These are phyloP conservation scores for Steinernema feltiae DNA, from an alignment of 1,140 invertebrate species.

Conservation along the genomic window DNA sequence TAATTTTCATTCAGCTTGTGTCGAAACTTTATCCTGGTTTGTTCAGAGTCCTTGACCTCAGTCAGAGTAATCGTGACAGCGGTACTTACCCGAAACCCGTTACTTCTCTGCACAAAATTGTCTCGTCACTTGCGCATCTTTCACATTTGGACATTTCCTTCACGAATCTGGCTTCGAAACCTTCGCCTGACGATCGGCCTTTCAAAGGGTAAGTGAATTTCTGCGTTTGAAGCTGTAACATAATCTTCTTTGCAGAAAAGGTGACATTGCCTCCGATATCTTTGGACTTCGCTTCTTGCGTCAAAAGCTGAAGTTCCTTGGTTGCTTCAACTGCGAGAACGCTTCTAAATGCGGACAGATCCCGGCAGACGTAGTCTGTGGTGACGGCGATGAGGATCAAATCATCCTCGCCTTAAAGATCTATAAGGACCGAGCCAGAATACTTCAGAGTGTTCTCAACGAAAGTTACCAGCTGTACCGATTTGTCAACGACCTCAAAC, in stretches of 20 bases:
- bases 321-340: conserved; percentile 77
- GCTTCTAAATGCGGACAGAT: conserved; percentile 81
- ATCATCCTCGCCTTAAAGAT: conserved; percentile 70
- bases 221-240: background rate
- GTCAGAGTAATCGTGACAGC: conserved; percentile 65
- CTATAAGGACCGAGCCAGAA: conserved; percentile 70
- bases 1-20: conserved; percentile 47
- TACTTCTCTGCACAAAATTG: conserved; percentile 66
- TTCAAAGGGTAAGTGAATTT: background rate
- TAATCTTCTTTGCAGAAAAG: background rate
- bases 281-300: conserved; percentile 54
- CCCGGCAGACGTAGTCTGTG: conserved; percentile 66
- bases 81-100: conserved; percentile 68
- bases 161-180: conserved; percentile 77
- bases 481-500: conserved; percentile 62
- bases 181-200: conserved; percentile 30
- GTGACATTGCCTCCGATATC: conserved; percentile 26
- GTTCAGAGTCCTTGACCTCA: conserved; percentile 77
- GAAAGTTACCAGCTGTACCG: conserved; percentile 83
- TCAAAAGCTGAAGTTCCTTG: conserved; percentile 78
- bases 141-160: conserved; percentile 81
- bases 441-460: conserved; percentile 77
- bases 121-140: conserved; percentile 69
- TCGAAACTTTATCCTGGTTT: conserved; percentile 34
- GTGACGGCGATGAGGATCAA: conserved; percentile 82